Evolutionary conservation across 2,113 vertebrate genomes (phyloP), one percentile per base, ranked within the genome.

Genomic region (Axis porcinus): DNA sequence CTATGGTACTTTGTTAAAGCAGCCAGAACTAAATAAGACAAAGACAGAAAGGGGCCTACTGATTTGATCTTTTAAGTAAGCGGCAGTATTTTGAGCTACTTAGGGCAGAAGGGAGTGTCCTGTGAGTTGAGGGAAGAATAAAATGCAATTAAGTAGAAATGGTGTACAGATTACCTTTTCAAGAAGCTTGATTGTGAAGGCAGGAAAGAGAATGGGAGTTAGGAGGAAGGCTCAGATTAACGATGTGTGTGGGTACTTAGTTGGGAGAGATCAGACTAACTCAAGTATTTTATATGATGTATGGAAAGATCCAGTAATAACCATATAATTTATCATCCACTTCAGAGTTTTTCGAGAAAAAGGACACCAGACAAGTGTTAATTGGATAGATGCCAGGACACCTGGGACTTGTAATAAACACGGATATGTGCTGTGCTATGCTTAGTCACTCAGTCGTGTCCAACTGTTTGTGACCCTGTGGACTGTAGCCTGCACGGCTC

Each of bases 381-480:
- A 4, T 1, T 52, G 85, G 45, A 13, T 7, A 9, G 21, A 50
- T 55, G 40, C 36, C 60, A 88, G 78, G 97, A 11, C 54, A 92
- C 40, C 13, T 58, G n/a, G 86, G 27, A 74, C 52, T 76, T 40
- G 52, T 40, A 74, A 23, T 57, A 86, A 79, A 55, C 15, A 36
- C 27, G 19, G 74, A 27, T 25, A 1, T 7, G n/a, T 40, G 67
- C 67, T 70, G n/a, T 40, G n/a, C n/a, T 70, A 1, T 70, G 67
- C n/a, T 70, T 36, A 70, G 67, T 40, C 19, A 23, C n/a, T 70
- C 9, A 6, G 67, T 70, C n/a, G 1, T 23, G n/a, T 70, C n/a
- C 2, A 0, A 74, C n/a, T 74, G n/a, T 74, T 2, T 40, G 19
- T 25, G n/a, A 13, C 11, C 19, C 67, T n/a, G 13, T 0, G 2